These are phyloP conservation scores for Panulirus ornatus DNA, from an alignment of 1,140 invertebrate species.

Conservation along the genomic window DNA sequence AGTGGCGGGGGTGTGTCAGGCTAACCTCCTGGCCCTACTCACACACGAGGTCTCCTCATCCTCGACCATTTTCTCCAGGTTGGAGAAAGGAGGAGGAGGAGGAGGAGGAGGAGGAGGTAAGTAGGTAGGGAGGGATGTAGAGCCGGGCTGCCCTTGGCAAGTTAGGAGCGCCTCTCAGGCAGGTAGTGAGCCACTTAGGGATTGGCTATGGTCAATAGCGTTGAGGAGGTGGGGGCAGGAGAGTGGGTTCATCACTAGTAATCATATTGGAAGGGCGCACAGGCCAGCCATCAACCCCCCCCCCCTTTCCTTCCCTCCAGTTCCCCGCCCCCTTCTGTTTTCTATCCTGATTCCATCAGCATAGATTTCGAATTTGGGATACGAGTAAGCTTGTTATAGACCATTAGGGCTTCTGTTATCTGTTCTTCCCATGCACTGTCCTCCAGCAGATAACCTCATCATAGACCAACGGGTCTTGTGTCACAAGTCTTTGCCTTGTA, in stretches of 20 bases:
- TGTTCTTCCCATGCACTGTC: too few species aligned
- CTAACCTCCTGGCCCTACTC: too few species aligned
- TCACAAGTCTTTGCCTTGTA: too few species aligned
- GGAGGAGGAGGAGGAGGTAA: too few species aligned
- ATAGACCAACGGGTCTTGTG: too few species aligned
- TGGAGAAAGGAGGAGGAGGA: too few species aligned
- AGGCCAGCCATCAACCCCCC: background rate
- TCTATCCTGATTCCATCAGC: background rate
- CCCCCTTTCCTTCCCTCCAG: background rate
- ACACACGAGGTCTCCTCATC: background rate
- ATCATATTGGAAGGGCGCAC: background rate
- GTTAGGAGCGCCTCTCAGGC: background rate
- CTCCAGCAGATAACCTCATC: too few species aligned
- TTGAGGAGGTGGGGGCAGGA: slow-evolving; percentile 4
- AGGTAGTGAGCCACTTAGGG: slow-evolving; percentile 19
- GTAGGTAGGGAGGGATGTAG: background rate
- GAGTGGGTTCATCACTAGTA: slow-evolving; percentile 24
- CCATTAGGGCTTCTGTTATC: too few species aligned
- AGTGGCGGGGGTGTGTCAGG: too few species aligned
- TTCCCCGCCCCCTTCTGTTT: background rate
- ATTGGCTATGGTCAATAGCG: slow-evolving; percentile 33
- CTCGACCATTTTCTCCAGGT: background rate
- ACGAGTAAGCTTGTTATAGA: too few species aligned
- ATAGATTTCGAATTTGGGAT: too few species aligned
- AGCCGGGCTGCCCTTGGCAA: background rate